Evolutionary conservation across 92 coral and sea anemone genomes (phyloP), one percentile per base, ranked within the genome.

Genomic region (Phenganax marumi): DNA sequence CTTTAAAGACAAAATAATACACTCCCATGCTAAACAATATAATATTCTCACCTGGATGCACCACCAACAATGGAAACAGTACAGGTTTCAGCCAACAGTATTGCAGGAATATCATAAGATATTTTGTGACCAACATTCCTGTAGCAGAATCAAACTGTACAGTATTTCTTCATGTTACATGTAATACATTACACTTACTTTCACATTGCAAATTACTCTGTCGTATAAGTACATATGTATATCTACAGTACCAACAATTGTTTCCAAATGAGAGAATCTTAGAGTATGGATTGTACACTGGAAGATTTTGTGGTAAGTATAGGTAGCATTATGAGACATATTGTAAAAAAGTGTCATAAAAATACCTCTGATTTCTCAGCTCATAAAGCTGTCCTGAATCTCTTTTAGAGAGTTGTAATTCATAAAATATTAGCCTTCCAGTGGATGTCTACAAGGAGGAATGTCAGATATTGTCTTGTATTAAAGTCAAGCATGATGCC

Each of bases 351-450:
- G 18, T 60, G 50, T 70, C 68, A 22, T 13, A 19, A 14, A 70
- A 73, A 39, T 80, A 93, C 97, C 91, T 93, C 24, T 86, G 76
- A 71, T 84, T 85, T 63, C 90, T 82, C 79, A 93, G 86, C 52
- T 86, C 89, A 80, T 91, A 95, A 22, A 95, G 84, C 23, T 92
- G 83, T 62, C 72, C 83, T 16, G 83, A 86, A 0, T 87, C 89
- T 51, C 97, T 95, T 82, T 77, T 92, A 68, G 79, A 90, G 84
- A 86, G 90, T 73, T 92, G 95, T 43, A 95, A 66, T 76, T 95
- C 98, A 8, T 87, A 75, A 79, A 95, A 95, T 43, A 95, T 90
- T 33, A 95, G 83, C 82, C 90, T 87, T 63, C 98, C 98, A 82
- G 92, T 97, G 23, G 98, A 90, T 26, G 98, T 95, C 98, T 95